These are phyloP conservation scores for Homarus americanus DNA, from an alignment of 1,140 invertebrate genomes.

Conservation along the genomic window DNA sequence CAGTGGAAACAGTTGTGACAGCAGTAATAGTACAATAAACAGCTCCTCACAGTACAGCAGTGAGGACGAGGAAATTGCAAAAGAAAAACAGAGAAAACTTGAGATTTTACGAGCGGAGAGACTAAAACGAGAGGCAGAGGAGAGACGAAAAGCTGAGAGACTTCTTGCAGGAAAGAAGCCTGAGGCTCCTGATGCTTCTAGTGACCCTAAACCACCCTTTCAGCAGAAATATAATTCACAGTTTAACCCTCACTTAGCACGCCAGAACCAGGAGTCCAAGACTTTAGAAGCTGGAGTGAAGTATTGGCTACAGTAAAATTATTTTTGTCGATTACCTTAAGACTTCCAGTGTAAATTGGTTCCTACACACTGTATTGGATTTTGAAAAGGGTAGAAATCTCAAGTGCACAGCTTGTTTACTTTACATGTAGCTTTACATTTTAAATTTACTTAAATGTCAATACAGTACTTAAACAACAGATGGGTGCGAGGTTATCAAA, in stretches of 20 bases:
- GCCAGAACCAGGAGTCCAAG: constrained; percentile 82
- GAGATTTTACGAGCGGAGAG: constrained; percentile 88
- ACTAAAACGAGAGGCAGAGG: constrained; percentile 87
- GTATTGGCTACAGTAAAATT: constrained; percentile 60
- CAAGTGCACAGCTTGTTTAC: too few species aligned
- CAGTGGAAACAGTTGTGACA: constrained; percentile 32
- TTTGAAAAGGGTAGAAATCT: too few species aligned
- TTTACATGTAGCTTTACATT: too few species aligned
- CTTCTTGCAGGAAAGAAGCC: constrained; percentile 84
- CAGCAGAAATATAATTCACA: constrained; percentile 93
- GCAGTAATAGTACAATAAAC: neutral
- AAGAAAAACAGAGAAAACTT: constrained; percentile 80
- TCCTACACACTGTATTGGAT: too few species aligned
- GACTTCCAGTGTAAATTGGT: too few species aligned
- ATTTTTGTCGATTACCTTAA: neutral
- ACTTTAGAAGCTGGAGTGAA: constrained; percentile 59
- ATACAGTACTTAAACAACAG: too few species aligned
- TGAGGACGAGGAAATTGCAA: constrained; percentile 34
- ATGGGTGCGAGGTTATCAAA: too few species aligned
- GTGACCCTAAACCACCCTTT: constrained; percentile 12
- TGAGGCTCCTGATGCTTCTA: constrained; percentile 45
- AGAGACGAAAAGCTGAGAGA: constrained; percentile 85
- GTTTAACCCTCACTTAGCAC: constrained; percentile 92
- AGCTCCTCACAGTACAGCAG: constrained; percentile 4
- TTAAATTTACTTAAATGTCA: too few species aligned